phyloP scores from a whole-genome alignment of 2,888 invertebrate genomes.

The Eubasilissa splendida region DNA sequence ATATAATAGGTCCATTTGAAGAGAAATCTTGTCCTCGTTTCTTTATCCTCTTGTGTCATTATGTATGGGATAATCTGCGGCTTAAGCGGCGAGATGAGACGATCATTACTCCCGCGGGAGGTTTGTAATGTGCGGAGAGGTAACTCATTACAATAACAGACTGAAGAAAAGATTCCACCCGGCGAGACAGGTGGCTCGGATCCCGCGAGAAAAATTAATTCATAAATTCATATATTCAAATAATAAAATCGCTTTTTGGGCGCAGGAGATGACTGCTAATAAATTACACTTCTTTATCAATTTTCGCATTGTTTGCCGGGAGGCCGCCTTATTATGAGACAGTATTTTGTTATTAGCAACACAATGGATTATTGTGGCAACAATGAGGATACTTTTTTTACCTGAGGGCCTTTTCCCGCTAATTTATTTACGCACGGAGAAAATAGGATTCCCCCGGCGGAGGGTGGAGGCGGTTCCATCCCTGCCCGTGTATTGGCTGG shows the following conservation, averaged over 20 bases:
- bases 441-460: slow-evolving; percentile 22
- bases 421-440: slow-evolving; percentile 50
- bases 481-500: not conserved
- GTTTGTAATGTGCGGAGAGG: slow-evolving; percentile 43
- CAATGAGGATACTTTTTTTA: slow-evolving; percentile 46
- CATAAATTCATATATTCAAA: slow-evolving; percentile 58
- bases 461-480: slow-evolving; percentile 2
- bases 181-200: slow-evolving; percentile 50
- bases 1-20: not conserved
- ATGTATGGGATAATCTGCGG: slow-evolving; percentile 15
- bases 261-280: slow-evolving; percentile 52
- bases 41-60: slow-evolving; percentile 10
- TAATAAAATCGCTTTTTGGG: slow-evolving; percentile 50
- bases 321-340: slow-evolving; percentile 44
- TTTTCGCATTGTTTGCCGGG: slow-evolving; percentile 46
- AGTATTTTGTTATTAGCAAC: slow-evolving; percentile 52
- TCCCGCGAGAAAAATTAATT: slow-evolving; percentile 55
- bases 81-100: slow-evolving; percentile 18
- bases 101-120: slow-evolving; percentile 13
- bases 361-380: slow-evolving; percentile 53
- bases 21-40: slow-evolving; percentile 4
- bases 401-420: slow-evolving; percentile 37
- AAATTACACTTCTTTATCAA: slow-evolving; percentile 55
- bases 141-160: slow-evolving; percentile 52
- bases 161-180: slow-evolving; percentile 39